A percentile compares a stretch with the other conserved stretches of the same genome.
Evolutionary conservation across 2,797 vertebrate species (phyloP).

Genomic region (Centropyge bicolor): DNA sequence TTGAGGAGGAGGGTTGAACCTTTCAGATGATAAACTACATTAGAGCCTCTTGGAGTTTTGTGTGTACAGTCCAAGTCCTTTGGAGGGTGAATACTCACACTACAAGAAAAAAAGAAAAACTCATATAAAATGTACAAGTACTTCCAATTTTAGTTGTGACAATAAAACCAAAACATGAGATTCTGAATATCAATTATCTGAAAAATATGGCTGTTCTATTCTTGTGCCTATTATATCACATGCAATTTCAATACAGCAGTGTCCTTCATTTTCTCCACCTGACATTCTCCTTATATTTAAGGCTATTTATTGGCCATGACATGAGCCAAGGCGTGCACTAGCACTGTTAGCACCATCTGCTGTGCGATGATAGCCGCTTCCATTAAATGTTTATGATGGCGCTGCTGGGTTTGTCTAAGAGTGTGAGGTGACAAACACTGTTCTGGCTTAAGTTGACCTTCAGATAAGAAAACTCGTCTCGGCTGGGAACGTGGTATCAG

Average conservation of each 20-base stretch:
- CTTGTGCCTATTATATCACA: slow-evolving; percentile 14
- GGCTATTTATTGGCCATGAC: slow-evolving; percentile 71
- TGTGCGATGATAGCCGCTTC: slow-evolving; percentile 78
- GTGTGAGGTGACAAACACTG: slow-evolving; percentile 70
- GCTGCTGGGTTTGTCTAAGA: slow-evolving; percentile 67
- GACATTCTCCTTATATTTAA: slow-evolving; percentile 63
- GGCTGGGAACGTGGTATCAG: slow-evolving; percentile 41
- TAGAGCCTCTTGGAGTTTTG: slow-evolving; percentile 15
- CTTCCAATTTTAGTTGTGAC: slow-evolving; percentile 4
- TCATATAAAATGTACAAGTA: slow-evolving; percentile 9
- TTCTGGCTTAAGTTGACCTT: slow-evolving; percentile 77
- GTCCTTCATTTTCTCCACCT: slow-evolving; percentile 50
- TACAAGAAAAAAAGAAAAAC: neutral
- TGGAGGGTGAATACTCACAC: neutral
- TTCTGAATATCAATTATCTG: slow-evolving; percentile 1
- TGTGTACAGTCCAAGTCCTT: slow-evolving; percentile 14
- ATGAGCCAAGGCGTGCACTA: slow-evolving; percentile 50
- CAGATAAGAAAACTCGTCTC: slow-evolving; percentile 74
- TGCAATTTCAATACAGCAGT: slow-evolving; percentile 38
- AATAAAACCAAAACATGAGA: slow-evolving; percentile 3
- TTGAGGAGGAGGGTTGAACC: neutral
- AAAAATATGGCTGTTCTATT: slow-evolving; percentile 13
- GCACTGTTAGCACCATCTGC: slow-evolving; percentile 77
- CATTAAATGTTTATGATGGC: slow-evolving; percentile 80
- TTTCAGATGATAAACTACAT: slow-evolving; percentile 25